Evolutionary conservation across 2,888 invertebrate genomes (phyloP), one percentile per base, ranked within the genome.

Genomic region (Eretmocerus hayati): DNA sequence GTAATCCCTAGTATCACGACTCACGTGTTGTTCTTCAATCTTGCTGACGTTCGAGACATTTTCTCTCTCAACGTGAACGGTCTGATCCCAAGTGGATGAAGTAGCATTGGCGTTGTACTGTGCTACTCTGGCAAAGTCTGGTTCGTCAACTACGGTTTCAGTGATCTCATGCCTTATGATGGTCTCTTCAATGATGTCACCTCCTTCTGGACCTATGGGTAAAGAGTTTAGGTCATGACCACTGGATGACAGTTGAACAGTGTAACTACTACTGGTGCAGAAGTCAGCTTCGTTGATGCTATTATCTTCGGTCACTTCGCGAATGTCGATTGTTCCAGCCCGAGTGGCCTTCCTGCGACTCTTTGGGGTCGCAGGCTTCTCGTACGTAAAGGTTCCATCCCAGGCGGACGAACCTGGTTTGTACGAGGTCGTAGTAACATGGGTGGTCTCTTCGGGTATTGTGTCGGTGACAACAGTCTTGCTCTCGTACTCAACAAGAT

Each of bases 341-440:
- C 55, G 55, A 6, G 45, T 55, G 18, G 58, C 55, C 23, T 50
- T 41, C 21, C 18, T 56, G 48, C 31, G 50, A 32, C 36, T 19
- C 38, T 16, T 4, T 13, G 23, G 31, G 4, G 21, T 37, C 23
- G 18, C 11, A 44, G 74, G 73, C 53, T 71, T 76, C 63, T 78
- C 79, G 55, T 77, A 75, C 18, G 67, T 63, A 51, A 79, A 79
- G 57, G 76, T 78, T 13, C 79, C 79, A 50, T 80, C 78, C 79
- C 79, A 79, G 13, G 62, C 49, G 1, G 70, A 66, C 15, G 65
- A 63, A 1, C 67, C 65, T 1, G 63, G 62, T 45, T 59, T 66
- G 42, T 42, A 50, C 13, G 36, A 22, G 2, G 52, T 40, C n/a
- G 26, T 36, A 19, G 16, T 20, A 32, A 20, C 15, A n/a, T 5